These are phyloP conservation scores for Sylvia atricapilla DNA, from an alignment of 2,113 vertebrate genomes.

Conservation along the genomic window DNA sequence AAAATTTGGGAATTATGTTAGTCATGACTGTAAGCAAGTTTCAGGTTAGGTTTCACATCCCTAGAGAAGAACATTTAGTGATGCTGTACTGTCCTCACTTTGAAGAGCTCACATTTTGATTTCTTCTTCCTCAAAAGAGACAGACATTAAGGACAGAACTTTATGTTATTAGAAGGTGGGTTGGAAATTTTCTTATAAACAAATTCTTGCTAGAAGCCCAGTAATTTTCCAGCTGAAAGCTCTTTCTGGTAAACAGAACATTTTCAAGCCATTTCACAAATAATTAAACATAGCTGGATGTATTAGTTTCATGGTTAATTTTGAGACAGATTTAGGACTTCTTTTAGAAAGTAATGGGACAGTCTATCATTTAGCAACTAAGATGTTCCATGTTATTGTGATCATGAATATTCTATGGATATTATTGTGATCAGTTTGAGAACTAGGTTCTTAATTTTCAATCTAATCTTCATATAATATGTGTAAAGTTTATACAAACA, in stretches of 20 bases:
- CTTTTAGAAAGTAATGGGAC: neutral
- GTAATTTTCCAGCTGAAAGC: neutral
- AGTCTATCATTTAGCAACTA: neutral
- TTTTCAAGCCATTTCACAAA: neutral
- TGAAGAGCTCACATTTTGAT: neutral
- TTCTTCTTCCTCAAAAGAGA: neutral
- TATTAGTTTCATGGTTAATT: neutral
- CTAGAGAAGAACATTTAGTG: neutral
- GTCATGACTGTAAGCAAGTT: neutral
- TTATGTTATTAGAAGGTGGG: neutral
- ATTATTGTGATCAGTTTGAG: neutral
- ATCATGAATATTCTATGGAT: neutral
- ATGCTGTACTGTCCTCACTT: neutral
- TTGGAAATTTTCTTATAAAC: neutral
- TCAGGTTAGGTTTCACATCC: neutral
- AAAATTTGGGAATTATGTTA: neutral
- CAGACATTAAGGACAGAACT: neutral
- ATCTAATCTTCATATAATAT: neutral
- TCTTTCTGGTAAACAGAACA: neutral
- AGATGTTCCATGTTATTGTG: neutral
- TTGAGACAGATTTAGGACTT: neutral
- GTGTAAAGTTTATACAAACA: neutral
- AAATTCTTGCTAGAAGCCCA: neutral
- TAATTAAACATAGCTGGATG: neutral
- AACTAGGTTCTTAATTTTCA: neutral